Evolutionary conservation across 2,797 vertebrate genomes (phyloP).

Genomic region (Acanthurus leucopareius): DNA sequence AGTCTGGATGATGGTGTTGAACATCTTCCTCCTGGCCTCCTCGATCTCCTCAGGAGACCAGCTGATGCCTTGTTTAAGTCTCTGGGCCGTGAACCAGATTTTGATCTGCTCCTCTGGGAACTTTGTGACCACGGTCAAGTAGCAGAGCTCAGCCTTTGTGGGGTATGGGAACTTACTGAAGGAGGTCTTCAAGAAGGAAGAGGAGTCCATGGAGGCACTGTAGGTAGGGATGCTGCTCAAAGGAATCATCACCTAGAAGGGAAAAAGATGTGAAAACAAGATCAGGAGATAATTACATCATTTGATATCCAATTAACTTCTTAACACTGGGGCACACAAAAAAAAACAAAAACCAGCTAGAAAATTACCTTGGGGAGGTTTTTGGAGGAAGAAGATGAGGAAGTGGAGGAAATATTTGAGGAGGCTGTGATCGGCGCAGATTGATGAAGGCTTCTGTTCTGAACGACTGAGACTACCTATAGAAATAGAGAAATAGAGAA

Average conservation of each 20-base stretch:
- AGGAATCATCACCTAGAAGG: slow-evolving; percentile 95
- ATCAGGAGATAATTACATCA: background rate
- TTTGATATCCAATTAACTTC: background rate
- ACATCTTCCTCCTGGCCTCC: slow-evolving; percentile 98
- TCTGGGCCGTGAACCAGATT: slow-evolving; percentile 99
- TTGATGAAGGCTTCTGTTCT: slow-evolving; percentile 85
- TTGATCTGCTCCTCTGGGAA: slow-evolving; percentile 98
- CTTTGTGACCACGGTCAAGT: slow-evolving; percentile 98
- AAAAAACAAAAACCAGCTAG: background rate
- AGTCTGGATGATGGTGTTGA: slow-evolving; percentile 97
- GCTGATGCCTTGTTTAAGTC: slow-evolving; percentile 98
- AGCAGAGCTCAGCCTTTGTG: slow-evolving; percentile 98
- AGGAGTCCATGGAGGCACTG: slow-evolving; percentile 96
- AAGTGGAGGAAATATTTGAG: slow-evolving; percentile 71
- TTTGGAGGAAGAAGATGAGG: slow-evolving; percentile 83
- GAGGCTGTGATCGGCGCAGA: slow-evolving; percentile 73
- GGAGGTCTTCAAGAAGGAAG: slow-evolving; percentile 96
- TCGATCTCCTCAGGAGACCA: slow-evolving; percentile 99
- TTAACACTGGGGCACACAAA: background rate
- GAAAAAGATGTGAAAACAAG: slow-evolving; percentile 73
- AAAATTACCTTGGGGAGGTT: slow-evolving; percentile 91
- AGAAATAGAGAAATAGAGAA: slow-evolving; percentile 11
- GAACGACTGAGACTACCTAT: slow-evolving; percentile 90
- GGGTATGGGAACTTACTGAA: slow-evolving; percentile 99
- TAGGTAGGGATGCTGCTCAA: slow-evolving; percentile 98